These are phyloP conservation scores for Chymomyza fuscimana DNA, from an alignment of 2,888 invertebrate genomes.

Conservation along the genomic window DNA sequence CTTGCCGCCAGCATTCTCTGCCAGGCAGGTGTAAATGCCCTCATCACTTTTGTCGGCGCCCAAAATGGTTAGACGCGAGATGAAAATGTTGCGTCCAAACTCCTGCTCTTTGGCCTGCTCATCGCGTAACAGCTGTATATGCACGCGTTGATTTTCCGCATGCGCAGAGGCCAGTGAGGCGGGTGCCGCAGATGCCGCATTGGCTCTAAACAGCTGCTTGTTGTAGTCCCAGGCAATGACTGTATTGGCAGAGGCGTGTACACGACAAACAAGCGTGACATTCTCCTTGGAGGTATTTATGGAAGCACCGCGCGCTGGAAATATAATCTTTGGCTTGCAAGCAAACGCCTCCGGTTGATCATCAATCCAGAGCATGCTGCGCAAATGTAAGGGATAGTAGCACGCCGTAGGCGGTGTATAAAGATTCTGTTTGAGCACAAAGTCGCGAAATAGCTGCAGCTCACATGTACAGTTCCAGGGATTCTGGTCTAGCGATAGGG, in stretches of 20 bases:
- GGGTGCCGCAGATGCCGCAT: not conserved
- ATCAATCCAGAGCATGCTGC: constrained; percentile 87
- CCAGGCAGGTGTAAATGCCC: constrained; percentile 88
- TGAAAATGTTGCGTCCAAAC: constrained; percentile 70
- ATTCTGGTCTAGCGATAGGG: constrained; percentile 88
- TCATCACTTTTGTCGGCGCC: constrained; percentile 84
- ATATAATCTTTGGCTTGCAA: constrained; percentile 88
- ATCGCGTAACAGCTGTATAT: constrained; percentile 72
- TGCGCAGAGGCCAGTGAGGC: not conserved
- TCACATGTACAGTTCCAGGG: constrained; percentile 94
- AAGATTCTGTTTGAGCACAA: constrained; percentile 86
- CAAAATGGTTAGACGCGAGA: constrained; percentile 83
- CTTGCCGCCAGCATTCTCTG: constrained; percentile 89
- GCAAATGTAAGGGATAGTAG: constrained; percentile 84
- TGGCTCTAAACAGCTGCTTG: constrained; percentile 77
- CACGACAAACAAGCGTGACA: constrained; percentile 87
- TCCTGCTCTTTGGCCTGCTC: constrained; percentile 76
- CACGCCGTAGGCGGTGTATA: constrained; percentile 89
- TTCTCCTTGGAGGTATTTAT: constrained; percentile 84
- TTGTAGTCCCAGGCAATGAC: constrained; percentile 87
- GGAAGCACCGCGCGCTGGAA: constrained; percentile 82
- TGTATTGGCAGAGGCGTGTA: constrained; percentile 88
- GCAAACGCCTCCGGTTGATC: constrained; percentile 86
- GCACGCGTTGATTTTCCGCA: constrained; percentile 57
- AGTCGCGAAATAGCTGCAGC: constrained; percentile 88